Percentiles rank a stretch among this genome's conserved stretches.
Conservation (phyloP, 2,888 invertebrate genomes). For the Lucinisca nassula region DNA sequence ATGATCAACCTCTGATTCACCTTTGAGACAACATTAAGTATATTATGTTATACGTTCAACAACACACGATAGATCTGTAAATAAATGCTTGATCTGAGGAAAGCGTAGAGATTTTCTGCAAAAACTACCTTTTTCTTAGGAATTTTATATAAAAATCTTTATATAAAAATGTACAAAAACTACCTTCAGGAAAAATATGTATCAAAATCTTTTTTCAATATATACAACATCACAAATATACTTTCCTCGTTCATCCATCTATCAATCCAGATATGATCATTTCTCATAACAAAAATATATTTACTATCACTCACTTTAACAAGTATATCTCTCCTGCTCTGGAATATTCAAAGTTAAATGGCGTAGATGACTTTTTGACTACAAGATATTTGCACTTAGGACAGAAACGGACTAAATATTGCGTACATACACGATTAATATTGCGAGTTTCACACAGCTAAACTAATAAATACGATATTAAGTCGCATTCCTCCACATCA, state of each 20-base stretch:
- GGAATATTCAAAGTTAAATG: slow-evolving; percentile 6
- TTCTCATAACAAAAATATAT: background rate
- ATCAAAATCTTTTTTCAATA: slow-evolving; percentile 11
- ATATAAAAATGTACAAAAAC: slow-evolving; percentile 3
- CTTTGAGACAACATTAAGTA: slow-evolving; percentile 17
- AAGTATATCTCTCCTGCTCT: background rate
- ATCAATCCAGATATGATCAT: background rate
- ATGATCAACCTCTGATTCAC: slow-evolving; percentile 47
- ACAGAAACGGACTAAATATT: slow-evolving; percentile 62
- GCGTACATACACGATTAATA: slow-evolving; percentile 50
- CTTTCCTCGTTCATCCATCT: background rate
- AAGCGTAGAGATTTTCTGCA: slow-evolving; percentile 13
- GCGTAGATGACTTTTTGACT: slow-evolving; percentile 1
- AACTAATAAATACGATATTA: slow-evolving; percentile 4
- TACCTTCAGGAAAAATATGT: slow-evolving; percentile 10
- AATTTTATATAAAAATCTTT: slow-evolving; percentile 17
- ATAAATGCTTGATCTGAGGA: slow-evolving; percentile 14
- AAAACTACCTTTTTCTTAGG: slow-evolving; percentile 13
- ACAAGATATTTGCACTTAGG: background rate
- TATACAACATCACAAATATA: slow-evolving; percentile 15
- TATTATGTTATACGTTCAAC: slow-evolving; percentile 1
- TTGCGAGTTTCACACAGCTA: slow-evolving; percentile 8
- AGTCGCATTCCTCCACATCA: background rate
- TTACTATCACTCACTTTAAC: background rate
- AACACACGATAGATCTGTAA: slow-evolving; percentile 3